phyloP scores from a whole-genome alignment of 2,888 invertebrate genomes.

The Trimorus sp. region DNA sequence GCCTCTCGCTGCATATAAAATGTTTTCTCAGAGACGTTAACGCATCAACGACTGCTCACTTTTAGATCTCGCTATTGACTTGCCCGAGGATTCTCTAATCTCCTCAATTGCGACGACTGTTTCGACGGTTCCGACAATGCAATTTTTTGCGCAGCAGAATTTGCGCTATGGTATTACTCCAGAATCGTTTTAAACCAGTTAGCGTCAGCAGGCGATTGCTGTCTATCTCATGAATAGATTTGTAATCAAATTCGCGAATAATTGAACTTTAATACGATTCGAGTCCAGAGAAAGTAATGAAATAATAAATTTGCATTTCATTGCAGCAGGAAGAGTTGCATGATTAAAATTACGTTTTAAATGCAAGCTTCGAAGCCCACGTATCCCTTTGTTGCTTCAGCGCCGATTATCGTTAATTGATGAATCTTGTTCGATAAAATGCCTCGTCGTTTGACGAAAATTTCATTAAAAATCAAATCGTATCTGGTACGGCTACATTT shows the following conservation, averaged over 20 bases:
- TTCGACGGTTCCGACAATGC: too few relatives aligned
- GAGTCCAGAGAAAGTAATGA: constrained; percentile 34
- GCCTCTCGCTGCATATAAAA: too few relatives aligned
- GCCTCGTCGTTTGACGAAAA: too few relatives aligned
- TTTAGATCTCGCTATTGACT: too few relatives aligned
- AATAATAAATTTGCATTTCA: constrained; percentile 40
- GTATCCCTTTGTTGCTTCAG: neutral
- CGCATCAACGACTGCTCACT: too few relatives aligned
- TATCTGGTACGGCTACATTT: too few relatives aligned
- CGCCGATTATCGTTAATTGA: constrained; percentile 5
- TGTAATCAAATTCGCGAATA: constrained; percentile 42
- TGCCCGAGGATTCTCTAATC: too few relatives aligned
- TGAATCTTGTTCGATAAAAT: neutral
- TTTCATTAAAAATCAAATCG: too few relatives aligned
- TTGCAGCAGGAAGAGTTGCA: constrained; percentile 18
- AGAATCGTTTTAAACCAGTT: constrained; percentile 27
- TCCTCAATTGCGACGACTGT: too few relatives aligned
- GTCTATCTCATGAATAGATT: constrained; percentile 35
- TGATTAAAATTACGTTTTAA: constrained; percentile 12
- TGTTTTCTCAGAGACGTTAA: too few relatives aligned
- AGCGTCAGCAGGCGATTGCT: constrained; percentile 37
- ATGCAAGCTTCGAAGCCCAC: constrained; percentile 7
- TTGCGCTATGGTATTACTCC: too few relatives aligned
- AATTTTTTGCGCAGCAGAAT: too few relatives aligned
- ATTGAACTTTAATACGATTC: constrained; percentile 40